These are phyloP conservation scores for Melikaiella ostensackeni DNA, from an alignment of 2,888 invertebrate species.

Conservation along the genomic window DNA sequence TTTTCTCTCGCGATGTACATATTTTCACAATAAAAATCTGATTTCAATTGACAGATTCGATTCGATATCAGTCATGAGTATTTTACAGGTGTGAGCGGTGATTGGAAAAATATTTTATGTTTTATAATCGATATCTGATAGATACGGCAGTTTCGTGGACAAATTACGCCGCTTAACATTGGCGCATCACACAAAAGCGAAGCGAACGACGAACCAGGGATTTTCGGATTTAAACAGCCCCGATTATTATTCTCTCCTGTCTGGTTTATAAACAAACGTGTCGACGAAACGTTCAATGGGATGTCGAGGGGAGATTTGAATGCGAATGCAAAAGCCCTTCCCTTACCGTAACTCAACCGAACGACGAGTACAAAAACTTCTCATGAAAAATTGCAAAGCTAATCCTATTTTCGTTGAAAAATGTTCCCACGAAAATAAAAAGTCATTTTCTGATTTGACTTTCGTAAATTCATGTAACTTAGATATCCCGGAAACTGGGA, in stretches of 20 bases:
- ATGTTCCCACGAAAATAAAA: not conserved
- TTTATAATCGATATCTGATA: slow-evolving; percentile 10
- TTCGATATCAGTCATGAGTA: slow-evolving; percentile 12
- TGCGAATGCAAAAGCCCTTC: slow-evolving; percentile 26
- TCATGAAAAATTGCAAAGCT: slow-evolving; percentile 24
- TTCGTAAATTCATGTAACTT: no score
- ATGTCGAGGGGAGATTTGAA: slow-evolving; percentile 38
- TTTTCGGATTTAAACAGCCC: slow-evolving; percentile 35
- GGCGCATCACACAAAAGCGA: slow-evolving; percentile 30
- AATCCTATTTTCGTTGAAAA: slow-evolving; percentile 11
- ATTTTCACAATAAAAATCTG: not conserved
- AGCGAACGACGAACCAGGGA: slow-evolving; percentile 23
- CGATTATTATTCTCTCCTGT: slow-evolving; percentile 38
- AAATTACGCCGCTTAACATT: slow-evolving; percentile 15
- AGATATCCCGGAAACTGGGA: no score
- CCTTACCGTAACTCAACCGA: slow-evolving; percentile 8
- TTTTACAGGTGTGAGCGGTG: slow-evolving; percentile 30
- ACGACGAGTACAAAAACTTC: slow-evolving; percentile 9
- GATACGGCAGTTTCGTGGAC: slow-evolving; percentile 34
- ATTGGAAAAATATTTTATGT: slow-evolving; percentile 27
- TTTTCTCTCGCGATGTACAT: not conserved
- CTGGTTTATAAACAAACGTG: slow-evolving; percentile 37
- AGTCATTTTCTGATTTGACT: not conserved
- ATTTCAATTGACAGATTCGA: not conserved
- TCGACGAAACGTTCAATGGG: slow-evolving; percentile 17